Conservation (phyloP, 2,888 invertebrate species). For the Acanthosepion lycidas region DNA sequence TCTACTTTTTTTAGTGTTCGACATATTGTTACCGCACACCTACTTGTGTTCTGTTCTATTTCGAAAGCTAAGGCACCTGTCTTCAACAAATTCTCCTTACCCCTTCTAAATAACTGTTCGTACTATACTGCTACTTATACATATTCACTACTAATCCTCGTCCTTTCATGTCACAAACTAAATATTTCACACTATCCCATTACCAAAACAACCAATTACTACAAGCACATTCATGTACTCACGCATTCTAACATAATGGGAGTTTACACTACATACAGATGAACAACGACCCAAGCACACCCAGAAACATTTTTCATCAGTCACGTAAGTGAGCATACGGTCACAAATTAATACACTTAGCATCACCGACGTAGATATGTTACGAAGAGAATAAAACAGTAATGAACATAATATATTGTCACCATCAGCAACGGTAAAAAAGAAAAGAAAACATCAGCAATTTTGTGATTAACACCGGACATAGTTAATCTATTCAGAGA, state of each 20-base stretch:
- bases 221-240: neutral
- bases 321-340: neutral
- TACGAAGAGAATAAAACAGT: neutral
- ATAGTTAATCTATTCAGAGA: neutral
- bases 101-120: neutral
- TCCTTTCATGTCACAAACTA: neutral
- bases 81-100: neutral
- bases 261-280: neutral
- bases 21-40: neutral
- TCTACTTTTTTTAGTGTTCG: neutral
- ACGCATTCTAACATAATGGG: neutral
- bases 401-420: neutral
- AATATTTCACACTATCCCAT: neutral
- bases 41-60: neutral
- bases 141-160: neutral
- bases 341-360: neutral
- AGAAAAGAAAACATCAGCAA: neutral
- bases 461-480: neutral
- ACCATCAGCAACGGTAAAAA: neutral
- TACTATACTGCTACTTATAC: neutral
- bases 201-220: constrained; percentile 8
- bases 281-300: neutral
- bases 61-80: neutral
- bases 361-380: neutral
- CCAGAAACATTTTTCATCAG: too few relatives aligned